Base-by-base conservation (phyloP, 2,888 invertebrate genomes). In the Norana najaformis region DNA sequence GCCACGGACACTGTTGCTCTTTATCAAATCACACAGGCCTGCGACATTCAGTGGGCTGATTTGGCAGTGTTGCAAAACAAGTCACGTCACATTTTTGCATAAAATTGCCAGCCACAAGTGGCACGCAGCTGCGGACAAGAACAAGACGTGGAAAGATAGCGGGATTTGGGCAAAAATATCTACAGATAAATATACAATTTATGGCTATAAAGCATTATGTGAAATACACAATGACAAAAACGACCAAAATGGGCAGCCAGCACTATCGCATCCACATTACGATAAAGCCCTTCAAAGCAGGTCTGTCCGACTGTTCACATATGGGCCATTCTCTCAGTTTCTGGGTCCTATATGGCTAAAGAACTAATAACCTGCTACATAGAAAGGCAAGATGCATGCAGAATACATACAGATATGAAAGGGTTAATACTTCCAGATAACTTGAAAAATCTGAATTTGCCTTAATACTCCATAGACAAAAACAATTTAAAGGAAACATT, bases 81-180 rank as follows among this genome's bases (percentile, higher is more conserved):
- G 85, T 85, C 35, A 53, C 23, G 53, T 53, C 53, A 85, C 85
- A 85, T 85, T 85, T 83, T 36, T n/a, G 37, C 85, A 85, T 37
- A 85, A 37, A 85, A 85, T 35, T 37, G 85, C 36, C 34, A 85
- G 85, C 36, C 35, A 37, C 35, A 85, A 85, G 37, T 69, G 69
- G 69, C 30, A 69, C 30, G 30, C 69, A n/a, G 69, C 69, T 69
- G n/a, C 13, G 69, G 30, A 69, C 69, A 69, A 69, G 69, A 69
- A 69, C 69, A 69, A 69, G 69, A 69, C 69, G 69, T 69, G 69
- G 69, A 69, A 69, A 69, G 69, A 69, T 69, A 69, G 69, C n/a
- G 69, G n/a, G 69, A 69, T 69, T n/a, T 69, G 69, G 69, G 69
- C 69, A 69, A n/a, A 69, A 69, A 69, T 69, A 69, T 69, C 69